phyloP scores from a whole-genome alignment of 2,888 invertebrate genomes.

The Trichogramma evanescens region DNA sequence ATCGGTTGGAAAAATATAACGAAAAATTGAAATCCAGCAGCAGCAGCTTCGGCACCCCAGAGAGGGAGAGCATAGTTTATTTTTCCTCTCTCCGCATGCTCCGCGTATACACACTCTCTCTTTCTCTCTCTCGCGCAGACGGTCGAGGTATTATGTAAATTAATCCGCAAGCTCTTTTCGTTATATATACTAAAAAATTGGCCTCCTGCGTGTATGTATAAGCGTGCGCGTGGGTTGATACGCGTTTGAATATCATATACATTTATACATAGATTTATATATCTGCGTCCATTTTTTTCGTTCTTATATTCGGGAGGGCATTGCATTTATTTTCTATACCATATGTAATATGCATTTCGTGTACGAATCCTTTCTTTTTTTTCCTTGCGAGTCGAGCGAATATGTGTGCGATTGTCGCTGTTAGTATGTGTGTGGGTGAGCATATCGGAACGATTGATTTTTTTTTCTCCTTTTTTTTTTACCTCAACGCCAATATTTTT shows the following conservation, averaged over 20 bases:
- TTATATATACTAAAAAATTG: too few species aligned
- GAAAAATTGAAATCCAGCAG: too few species aligned
- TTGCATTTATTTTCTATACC: constrained; percentile 17
- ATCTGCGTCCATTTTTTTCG: neutral
- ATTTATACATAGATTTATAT: neutral
- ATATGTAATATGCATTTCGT: too few species aligned
- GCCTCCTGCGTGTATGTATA: too few species aligned
- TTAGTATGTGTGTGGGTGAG: too few species aligned
- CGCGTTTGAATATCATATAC: neutral
- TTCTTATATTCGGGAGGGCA: neutral
- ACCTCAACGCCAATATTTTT: constrained; percentile 1
- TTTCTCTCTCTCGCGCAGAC: neutral
- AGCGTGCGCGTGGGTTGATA: too few species aligned
- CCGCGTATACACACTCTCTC: neutral
- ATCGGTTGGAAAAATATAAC: too few species aligned
- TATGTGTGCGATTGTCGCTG: too few species aligned
- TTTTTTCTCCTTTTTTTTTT: too few species aligned
- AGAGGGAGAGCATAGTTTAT: neutral
- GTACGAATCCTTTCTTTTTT: too few species aligned
- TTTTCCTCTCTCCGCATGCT: neutral
- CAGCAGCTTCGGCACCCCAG: neutral
- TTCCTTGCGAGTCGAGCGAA: too few species aligned
- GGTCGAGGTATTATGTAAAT: constrained; percentile 15
- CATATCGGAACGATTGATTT: too few species aligned
- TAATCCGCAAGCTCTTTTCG: neutral